Evolutionary conservation across 2,797 vertebrate genomes (phyloP), one percentile per base, ranked within the genome.

Genomic region (Salarias fasciatus): DNA sequence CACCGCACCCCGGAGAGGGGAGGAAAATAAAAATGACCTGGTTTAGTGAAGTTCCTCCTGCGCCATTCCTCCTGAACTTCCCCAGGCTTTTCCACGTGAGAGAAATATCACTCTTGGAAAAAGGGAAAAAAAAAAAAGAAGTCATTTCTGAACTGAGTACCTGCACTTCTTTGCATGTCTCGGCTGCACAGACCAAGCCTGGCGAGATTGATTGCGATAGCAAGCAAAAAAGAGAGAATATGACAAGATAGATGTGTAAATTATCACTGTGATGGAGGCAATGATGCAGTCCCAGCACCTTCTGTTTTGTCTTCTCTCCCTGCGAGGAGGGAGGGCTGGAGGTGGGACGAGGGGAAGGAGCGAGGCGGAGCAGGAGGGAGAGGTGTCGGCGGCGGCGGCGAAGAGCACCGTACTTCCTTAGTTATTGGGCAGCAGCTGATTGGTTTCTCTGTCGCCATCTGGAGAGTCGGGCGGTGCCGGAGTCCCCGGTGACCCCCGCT

Each of bases 231-330:
- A 92, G 93, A 93, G 93, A 92, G 95, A 95, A 96, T 95, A 92
- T 95, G 96, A 98, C 95, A 99, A 98, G 97, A 99, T 98, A 96
- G 97, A 99, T 99, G 97, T 98, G 96, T 99, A 97, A 99, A 99
- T 99, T 99, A 99, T 96, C 95, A 94, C 92, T 91, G 94, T 98
- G 97, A 98, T 97, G 96, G 97, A 96, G 96, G 95, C 97, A 98
- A 99, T 99, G 97, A 99, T 98, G 97, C 97, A 98, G 95, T 96
- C 94, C 94, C 90, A 93, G 93, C 95, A 96, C 97, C 97, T 98
- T 99, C 97, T 99, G 97, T 96, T 98, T 97, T 94, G 84, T 75
- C 81, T 87, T 87, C 82, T 69, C 74, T 86, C 76, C 75, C 82
- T 80, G 73, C 73, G 82, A 80, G 88, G 88, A 85, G 87, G 87